These are phyloP conservation scores for Puma concolor DNA, from an alignment of 2,113 vertebrate genomes.

Conservation along the genomic window DNA sequence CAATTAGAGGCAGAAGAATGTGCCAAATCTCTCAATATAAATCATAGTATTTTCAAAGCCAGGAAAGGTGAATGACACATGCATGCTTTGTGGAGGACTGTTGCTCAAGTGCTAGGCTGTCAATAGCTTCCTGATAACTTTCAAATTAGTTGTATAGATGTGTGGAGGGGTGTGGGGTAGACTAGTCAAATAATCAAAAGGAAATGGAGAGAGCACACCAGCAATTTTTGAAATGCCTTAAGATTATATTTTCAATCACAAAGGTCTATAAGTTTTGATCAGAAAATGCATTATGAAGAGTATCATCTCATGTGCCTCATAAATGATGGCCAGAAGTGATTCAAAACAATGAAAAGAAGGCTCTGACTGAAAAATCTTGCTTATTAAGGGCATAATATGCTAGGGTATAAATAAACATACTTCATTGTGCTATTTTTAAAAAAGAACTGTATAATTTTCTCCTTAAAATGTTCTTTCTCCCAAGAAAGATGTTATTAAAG, in stretches of 20 bases:
- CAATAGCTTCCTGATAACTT: background rate
- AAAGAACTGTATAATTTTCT: background rate
- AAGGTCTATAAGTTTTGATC: background rate
- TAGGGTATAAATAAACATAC: background rate
- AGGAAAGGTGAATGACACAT: background rate
- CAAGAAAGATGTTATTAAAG: background rate
- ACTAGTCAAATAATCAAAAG: background rate
- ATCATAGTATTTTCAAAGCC: background rate
- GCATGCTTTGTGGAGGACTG: background rate
- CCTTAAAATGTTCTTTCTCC: background rate
- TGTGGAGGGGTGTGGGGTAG: background rate
- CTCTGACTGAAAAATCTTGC: background rate
- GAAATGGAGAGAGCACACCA: background rate
- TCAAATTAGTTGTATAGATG: background rate
- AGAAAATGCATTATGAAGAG: constrained; percentile 9
- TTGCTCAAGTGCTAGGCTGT: background rate
- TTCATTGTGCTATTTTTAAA: background rate
- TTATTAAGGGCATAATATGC: background rate
- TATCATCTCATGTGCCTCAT: background rate
- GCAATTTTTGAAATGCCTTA: background rate
- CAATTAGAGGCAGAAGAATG: constrained; percentile 31
- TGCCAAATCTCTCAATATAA: constrained; percentile 28
- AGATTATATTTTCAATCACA: constrained; percentile 21
- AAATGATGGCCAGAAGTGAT: background rate
- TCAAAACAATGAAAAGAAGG: background rate